Percentiles rank a stretch among this genome's conserved stretches.
phyloP scores from a whole-genome alignment of 2,113 vertebrate genomes.

The cat (Felis catus) region F.catus_Fca126_mat1.0 CM031417.1:97710501-97711000 shows the following conservation, averaged over 20 bases:
- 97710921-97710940: background rate
- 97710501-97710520: background rate
- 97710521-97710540: background rate
- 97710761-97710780: background rate
- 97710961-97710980: background rate
- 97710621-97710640: background rate
- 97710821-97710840: background rate
- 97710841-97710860: background rate
- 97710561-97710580: background rate
- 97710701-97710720: background rate
- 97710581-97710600: background rate
- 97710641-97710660: background rate
- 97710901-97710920: background rate
- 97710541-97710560: background rate
- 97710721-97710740: background rate
- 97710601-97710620: too few species aligned
- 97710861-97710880: background rate
- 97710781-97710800: background rate
- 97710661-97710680: background rate
- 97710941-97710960: background rate
- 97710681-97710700: background rate
- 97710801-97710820: background rate
- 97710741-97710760: background rate
- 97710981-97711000: background rate
- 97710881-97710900: background rate